Conservation (phyloP, 2,888 invertebrate genomes). For the Drosophila formosana region DNA sequence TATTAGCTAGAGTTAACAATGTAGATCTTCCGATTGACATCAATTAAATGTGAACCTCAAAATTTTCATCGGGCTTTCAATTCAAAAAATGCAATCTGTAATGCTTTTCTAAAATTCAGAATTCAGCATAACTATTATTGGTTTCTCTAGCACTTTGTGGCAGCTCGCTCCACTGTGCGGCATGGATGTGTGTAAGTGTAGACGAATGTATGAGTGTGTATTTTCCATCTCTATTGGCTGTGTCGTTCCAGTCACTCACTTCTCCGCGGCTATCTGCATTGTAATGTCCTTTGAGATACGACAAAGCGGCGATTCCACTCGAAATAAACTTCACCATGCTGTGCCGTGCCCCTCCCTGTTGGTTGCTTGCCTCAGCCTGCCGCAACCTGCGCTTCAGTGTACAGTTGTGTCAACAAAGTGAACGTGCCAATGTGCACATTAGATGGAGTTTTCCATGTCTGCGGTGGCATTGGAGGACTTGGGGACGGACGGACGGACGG, state of each 20-base stretch:
- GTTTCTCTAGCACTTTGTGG: not conserved
- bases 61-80: no score
- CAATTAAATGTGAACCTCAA: no score
- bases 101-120: no score
- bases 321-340: conserved; percentile 73
- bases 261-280: conserved; percentile 75
- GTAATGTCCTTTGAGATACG: conserved; percentile 80
- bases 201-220: conserved; percentile 1
- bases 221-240: conserved; percentile 55
- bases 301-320: conserved; percentile 78
- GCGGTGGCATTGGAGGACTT: not conserved
- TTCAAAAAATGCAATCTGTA: no score
- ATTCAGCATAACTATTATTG: not conserved
- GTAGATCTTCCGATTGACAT: no score
- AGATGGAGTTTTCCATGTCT: conserved; percentile 57
- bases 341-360: not conserved
- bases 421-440: conserved; percentile 82
- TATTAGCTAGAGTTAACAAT: no score
- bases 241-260: conserved; percentile 72
- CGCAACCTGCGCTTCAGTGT: conserved; percentile 42
- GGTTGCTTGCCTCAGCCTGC: not conserved
- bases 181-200: conserved; percentile 20
- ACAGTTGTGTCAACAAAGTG: conserved; percentile 79
- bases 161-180: conserved; percentile 33
- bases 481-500: not conserved